Evolutionary conservation across 2,797 vertebrate genomes (phyloP), one percentile per base, ranked within the genome.

Genomic region (Aeoliscus strigatus): DNA sequence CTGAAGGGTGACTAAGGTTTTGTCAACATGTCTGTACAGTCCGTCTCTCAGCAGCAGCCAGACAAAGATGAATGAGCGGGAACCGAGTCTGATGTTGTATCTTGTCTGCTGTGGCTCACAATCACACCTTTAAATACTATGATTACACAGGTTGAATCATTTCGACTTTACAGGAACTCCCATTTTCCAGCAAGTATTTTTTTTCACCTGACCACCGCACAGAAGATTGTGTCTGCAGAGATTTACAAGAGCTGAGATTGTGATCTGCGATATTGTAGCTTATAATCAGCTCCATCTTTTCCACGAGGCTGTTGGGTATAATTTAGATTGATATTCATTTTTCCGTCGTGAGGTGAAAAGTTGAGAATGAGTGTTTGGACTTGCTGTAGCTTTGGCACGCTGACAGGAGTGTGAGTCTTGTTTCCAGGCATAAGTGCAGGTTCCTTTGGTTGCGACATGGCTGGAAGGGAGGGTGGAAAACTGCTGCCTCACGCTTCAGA

Each of bases 21-120:
- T n/a, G n/a, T n/a, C n/a, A n/a, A n/a, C n/a, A n/a, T n/a, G n/a
- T n/a, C n/a, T n/a, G n/a, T n/a, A n/a, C n/a, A n/a, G n/a, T n/a
- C 27, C 28, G 30, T 51, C 51, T 61, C 44, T 13, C 23, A 27
- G 55, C 34, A 39, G 12, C 7, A 10, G 21, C 23, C 27, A 26
- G n/a, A n/a, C n/a, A 41, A 25, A 28, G 24, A 45, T 35, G 50
- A 66, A 29, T 55, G 48, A 27, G 27, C 25, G 14, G 18, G 23
- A 25, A 8, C 36, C 24, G 4, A 2, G n/a, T 7, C 7, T 33
- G 50, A 35, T 72, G 74, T 66, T 66, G 43, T 18, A 29, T 79
- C 70, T 57, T 55, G 57, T 62, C 68, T 75, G 51, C 44, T 15
- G 25, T 47, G n/a, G 65, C 66, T 39, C 55, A 61, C 60, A 68